Evolutionary conservation across 2,888 invertebrate species (phyloP), one percentile per base, ranked within the genome.

Genomic region (Nymphalis urticae): DNA sequence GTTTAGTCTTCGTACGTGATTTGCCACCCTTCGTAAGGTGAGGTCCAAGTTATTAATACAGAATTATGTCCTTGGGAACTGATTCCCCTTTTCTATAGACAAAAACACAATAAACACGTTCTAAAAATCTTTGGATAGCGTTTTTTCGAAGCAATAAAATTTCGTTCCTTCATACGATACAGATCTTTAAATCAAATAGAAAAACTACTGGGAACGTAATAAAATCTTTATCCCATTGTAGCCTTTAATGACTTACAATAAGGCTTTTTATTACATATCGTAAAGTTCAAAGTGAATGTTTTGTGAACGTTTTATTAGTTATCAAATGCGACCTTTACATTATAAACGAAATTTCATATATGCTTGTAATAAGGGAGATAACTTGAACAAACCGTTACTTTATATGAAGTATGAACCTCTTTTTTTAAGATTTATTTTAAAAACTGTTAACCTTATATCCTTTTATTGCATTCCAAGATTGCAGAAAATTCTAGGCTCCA

Each of bases 31-130:
- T 73, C 68, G 71, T 73, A 76, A 77, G 76, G 74, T 73, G 70
- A 77, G 75, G 78, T 79, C 78, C 76, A 79, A 73, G 75, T 77
- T 76, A 77, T 76, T 82, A 82, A 85, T 84, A 85, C 80, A 83
- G 83, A 86, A 80, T 87, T 84, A 87, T 85, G 84, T 80, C 83
- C 87, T 85, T 89, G 89, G 87, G 88, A 90, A 89, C 83, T 68
- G 60, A 72, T 74, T 84, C 82, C 84, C 83, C 83, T 84, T 80
- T 81, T 74, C 71, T 71, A 70, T 78, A 77, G 58, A 58, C 58
- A 42, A 58, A 32, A 36, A 58, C 42, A 81, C 81, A 85, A 84
- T 85, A 83, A 86, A 85, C 78, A 80, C 77, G 79, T 76, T 81
- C 80, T 76, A 81, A 83, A 69, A 82, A 76, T 79, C 75, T 81